Evolutionary conservation across 2,797 vertebrate genomes (phyloP).

Genomic region (Argentina silus): DNA sequence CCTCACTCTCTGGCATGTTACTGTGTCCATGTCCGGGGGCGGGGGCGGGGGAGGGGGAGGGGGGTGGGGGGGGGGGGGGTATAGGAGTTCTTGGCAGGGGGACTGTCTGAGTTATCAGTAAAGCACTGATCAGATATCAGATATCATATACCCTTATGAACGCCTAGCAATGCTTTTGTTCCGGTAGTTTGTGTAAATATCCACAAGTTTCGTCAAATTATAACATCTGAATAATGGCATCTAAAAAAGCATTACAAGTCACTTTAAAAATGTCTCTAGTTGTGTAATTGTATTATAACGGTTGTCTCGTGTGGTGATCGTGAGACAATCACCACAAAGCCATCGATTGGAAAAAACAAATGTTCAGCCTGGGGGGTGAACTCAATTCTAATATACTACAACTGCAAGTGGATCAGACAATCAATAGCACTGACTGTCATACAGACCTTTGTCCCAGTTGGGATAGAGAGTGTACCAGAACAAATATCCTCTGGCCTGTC

Average conservation of each 20-base stretch:
- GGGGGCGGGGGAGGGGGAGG: constrained; percentile 26
- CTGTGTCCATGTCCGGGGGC: neutral
- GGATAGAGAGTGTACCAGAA: constrained; percentile 32
- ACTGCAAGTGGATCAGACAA: constrained; percentile 11
- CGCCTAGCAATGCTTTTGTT: constrained; percentile 6
- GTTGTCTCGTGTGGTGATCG: constrained; percentile 2
- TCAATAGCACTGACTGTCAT: constrained; percentile 62
- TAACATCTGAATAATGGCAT: no score
- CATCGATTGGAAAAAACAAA: constrained; percentile 5
- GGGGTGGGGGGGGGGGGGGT: constrained; percentile 28
- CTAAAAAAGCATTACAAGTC: no score
- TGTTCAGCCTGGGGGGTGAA: constrained; percentile 12
- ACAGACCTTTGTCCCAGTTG: constrained; percentile 60
- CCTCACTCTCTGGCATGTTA: neutral
- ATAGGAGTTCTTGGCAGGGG: constrained; percentile 7
- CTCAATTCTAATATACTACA: constrained; percentile 16
- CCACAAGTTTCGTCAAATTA: no score
- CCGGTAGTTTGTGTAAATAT: neutral
- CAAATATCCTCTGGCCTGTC: constrained; percentile 30
- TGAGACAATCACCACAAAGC: constrained; percentile 21
- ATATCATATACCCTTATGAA: constrained; percentile 49
- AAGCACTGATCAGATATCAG: constrained; percentile 25
- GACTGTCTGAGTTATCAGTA: no score
- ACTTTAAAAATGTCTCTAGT: no score
- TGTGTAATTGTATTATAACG: neutral